These are phyloP conservation scores for Crypturellus tataupa DNA, from an alignment of 2,797 vertebrate genomes.

Conservation along the genomic window DNA sequence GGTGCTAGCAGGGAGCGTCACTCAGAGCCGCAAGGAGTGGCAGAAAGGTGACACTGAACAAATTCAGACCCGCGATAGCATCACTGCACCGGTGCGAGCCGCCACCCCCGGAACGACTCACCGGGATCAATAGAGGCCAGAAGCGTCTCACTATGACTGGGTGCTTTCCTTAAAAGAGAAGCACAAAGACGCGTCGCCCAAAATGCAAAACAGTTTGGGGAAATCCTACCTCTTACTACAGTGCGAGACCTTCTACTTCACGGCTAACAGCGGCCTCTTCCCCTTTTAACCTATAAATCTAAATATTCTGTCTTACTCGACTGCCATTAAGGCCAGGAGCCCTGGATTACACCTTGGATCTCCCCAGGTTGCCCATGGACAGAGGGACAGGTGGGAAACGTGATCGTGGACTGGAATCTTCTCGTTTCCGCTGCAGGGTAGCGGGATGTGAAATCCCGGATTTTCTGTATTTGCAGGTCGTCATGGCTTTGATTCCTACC, in stretches of 20 bases:
- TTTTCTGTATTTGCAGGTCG: neutral
- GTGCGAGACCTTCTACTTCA: neutral
- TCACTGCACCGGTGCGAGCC: neutral
- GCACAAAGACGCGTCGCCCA: neutral
- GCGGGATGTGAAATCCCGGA: neutral
- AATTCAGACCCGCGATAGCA: neutral
- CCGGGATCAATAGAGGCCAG: too few relatives aligned
- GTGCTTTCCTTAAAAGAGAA: neutral
- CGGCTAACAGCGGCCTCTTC: neutral
- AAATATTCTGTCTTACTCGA: neutral
- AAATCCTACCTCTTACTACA: neutral
- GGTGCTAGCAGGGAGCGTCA: neutral
- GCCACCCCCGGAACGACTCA: neutral
- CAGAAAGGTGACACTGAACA: neutral
- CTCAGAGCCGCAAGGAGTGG: neutral
- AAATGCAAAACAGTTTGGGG: neutral
- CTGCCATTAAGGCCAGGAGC: neutral
- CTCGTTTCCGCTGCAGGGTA: neutral
- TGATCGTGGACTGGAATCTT: neutral
- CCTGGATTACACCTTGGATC: neutral
- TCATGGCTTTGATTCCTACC: neutral
- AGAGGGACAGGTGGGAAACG: neutral
- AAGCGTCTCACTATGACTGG: neutral
- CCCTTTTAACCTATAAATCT: neutral
- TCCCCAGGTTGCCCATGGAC: neutral